These are phyloP conservation scores for Orchesellides sinensis DNA, from an alignment of 2,888 invertebrate species.

Conservation along the genomic window DNA sequence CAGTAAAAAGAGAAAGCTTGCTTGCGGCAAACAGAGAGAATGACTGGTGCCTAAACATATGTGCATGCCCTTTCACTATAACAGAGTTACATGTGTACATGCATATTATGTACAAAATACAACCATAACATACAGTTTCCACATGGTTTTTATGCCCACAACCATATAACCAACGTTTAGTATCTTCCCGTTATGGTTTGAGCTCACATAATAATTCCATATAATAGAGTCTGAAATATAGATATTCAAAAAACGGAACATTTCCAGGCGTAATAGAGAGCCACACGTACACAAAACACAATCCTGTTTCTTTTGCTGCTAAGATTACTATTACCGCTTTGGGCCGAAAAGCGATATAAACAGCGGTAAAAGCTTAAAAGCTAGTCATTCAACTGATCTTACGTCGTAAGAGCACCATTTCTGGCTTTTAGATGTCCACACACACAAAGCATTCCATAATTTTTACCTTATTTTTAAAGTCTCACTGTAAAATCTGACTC, in stretches of 20 bases:
- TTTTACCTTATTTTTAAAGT: not conserved
- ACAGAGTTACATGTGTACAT: not conserved
- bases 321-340: slow-evolving; percentile 14
- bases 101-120: slow-evolving; percentile 10
- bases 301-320: slow-evolving; percentile 18
- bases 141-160: not conserved
- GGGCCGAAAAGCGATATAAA: slow-evolving; percentile 38
- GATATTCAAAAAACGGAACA: slow-evolving; percentile 13
- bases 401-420: slow-evolving; percentile 5
- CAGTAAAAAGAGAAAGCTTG: slow-evolving; percentile 41
- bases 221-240: slow-evolving; percentile 31
- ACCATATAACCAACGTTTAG: no score
- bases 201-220: not conserved
- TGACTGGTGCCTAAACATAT: slow-evolving; percentile 52
- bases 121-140: not conserved
- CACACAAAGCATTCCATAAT: not conserved
- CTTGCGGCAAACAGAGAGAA: slow-evolving; percentile 57
- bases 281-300: slow-evolving; percentile 20
- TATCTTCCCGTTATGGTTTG: no score
- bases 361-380: slow-evolving; percentile 44
- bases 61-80: slow-evolving; percentile 7
- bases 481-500: not conserved
- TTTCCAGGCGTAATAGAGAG: not conserved
- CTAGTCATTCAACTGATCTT: slow-evolving; percentile 41
- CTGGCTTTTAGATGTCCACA: not conserved